Conservation (phyloP, 1,140 invertebrate genomes). For the Maconellicoccus hirsutus region DNA sequence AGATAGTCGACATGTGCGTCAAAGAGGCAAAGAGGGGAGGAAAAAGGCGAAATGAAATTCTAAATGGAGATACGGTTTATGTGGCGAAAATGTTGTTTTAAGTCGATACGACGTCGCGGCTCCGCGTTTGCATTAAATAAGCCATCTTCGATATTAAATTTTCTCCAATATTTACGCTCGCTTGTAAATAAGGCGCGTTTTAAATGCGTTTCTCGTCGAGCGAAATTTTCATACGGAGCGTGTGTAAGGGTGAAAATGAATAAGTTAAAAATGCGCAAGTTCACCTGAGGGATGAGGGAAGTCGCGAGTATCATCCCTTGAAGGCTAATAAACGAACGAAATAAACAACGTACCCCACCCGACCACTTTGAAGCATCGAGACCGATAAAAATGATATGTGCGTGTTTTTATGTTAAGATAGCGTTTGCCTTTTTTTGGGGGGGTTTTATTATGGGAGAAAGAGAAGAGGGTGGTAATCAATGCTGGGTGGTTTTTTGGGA, state of each 20-base stretch:
- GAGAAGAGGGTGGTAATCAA: too few relatives aligned
- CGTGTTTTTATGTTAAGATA: background rate
- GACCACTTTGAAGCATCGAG: too few relatives aligned
- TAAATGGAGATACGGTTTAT: too few relatives aligned
- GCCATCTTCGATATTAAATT: constrained; percentile 9
- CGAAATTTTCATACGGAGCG: too few relatives aligned
- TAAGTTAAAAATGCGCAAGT: background rate
- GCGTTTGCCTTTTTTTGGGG: too few relatives aligned
- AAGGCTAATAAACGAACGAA: background rate
- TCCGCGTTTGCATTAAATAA: background rate
- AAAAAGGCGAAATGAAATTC: too few relatives aligned
- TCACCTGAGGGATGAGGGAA: too few relatives aligned
- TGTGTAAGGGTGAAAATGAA: background rate
- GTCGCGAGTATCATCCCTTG: background rate
- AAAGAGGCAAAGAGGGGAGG: too few relatives aligned
- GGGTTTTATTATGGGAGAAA: too few relatives aligned
- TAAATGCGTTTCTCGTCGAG: too few relatives aligned
- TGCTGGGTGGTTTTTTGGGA: too few relatives aligned
- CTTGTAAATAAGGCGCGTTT: background rate
- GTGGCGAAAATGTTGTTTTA: background rate
- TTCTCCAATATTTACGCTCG: background rate
- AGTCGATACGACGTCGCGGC: background rate
- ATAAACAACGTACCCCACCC: constrained; percentile 1
- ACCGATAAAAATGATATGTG: constrained; percentile 9
- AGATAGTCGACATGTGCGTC: too few relatives aligned